phyloP scores from a whole-genome alignment of 1,140 invertebrate genomes.

The Cheumatopsyche charites region DNA sequence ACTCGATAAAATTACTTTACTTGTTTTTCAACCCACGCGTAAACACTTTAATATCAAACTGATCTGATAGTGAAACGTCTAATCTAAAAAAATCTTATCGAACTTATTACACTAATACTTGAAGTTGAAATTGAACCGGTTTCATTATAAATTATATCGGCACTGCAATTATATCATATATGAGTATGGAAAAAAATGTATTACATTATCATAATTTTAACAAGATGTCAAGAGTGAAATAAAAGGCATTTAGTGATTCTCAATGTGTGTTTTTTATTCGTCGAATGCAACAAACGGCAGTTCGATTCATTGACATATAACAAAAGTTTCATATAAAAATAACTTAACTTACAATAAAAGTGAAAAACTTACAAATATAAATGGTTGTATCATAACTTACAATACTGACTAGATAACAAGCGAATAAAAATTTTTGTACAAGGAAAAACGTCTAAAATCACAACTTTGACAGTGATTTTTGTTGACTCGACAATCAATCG shows the following conservation, averaged over 20 bases:
- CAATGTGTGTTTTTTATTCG: conserved; percentile 6
- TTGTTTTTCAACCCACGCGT: conserved; percentile 32
- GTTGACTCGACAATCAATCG: conserved; percentile 6
- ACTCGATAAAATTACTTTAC: conserved; percentile 34
- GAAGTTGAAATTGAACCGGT: conserved; percentile 18
- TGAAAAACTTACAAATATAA: conserved; percentile 37
- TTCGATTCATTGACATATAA: conserved; percentile 11
- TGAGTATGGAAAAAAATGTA: background rate
- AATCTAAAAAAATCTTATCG: conserved; percentile 14
- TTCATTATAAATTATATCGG: conserved; percentile 10
- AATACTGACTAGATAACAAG: conserved; percentile 49
- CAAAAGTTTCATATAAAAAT: conserved; percentile 18
- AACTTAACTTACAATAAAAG: conserved; percentile 28
- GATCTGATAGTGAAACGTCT: conserved; percentile 23
- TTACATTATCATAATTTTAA: background rate
- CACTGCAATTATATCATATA: background rate
- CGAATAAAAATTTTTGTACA: conserved; percentile 48
- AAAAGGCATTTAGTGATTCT: background rate
- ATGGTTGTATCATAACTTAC: conserved; percentile 45
- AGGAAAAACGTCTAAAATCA: conserved; percentile 19
- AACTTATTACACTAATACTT: background rate
- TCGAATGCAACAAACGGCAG: conserved; percentile 13
- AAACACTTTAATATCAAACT: conserved; percentile 25
- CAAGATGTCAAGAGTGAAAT: background rate
- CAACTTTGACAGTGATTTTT: conserved; percentile 37